These are phyloP conservation scores for Pandion haliaetus DNA, from an alignment of 2,113 vertebrate genomes.

Conservation along the genomic window DNA sequence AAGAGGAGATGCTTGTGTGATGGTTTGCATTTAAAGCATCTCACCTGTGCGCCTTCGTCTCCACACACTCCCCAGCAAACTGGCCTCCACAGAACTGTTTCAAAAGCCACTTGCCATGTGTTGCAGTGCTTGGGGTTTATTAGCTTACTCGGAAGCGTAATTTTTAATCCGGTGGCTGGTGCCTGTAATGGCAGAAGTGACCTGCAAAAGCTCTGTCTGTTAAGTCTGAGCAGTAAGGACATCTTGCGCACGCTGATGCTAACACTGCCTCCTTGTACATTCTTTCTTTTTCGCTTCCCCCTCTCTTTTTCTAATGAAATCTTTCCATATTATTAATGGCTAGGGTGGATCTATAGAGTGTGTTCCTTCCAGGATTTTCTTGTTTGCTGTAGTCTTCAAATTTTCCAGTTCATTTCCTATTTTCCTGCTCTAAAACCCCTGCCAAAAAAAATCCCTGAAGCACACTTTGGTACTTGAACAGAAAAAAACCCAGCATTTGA, in stretches of 20 bases:
- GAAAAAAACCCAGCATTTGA: background rate
- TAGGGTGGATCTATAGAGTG: background rate
- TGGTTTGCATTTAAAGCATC: background rate
- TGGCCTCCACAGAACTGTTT: background rate
- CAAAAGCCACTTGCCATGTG: accelerated
- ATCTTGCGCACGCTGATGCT: background rate
- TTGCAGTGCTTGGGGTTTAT: background rate
- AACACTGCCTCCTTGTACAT: background rate
- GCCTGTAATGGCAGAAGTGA: accelerated
- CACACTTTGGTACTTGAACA: background rate
- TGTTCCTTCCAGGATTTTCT: slow-evolving; percentile 51
- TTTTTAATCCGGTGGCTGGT: accelerated
- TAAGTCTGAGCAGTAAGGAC: accelerated
- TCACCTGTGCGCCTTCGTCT: background rate
- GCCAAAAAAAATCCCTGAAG: background rate
- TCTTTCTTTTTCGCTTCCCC: background rate
- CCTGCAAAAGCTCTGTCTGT: background rate
- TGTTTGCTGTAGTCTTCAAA: background rate
- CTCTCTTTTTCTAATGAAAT: slow-evolving; percentile 22
- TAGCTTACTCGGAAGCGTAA: accelerated
- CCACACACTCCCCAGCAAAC: background rate
- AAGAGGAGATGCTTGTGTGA: background rate
- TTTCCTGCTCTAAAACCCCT: background rate
- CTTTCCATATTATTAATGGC: slow-evolving; percentile 48
- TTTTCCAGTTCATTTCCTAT: slow-evolving; percentile 27